Percentiles rank a stretch among this genome's conserved stretches.
Evolutionary conservation across 2,888 invertebrate species (phyloP).

Genomic region (Cremastinae sp.): DNA sequence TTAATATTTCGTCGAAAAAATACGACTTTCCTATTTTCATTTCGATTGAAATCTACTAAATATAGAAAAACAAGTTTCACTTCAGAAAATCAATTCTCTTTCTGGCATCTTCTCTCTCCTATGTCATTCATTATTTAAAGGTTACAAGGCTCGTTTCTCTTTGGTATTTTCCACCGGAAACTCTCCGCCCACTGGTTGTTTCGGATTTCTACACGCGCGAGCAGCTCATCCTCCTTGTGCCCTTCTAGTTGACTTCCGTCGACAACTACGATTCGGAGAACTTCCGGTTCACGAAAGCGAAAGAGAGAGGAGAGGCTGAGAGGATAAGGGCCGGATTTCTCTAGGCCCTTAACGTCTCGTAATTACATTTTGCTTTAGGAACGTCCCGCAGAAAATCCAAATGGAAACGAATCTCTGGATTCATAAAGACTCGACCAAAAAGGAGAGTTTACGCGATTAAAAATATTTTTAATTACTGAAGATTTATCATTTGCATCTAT

Average conservation of each 20-base stretch:
- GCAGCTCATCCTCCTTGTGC: slow-evolving; percentile 24
- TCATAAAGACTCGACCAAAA: slow-evolving; percentile 17
- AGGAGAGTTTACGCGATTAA: slow-evolving; percentile 5
- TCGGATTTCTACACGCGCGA: background rate
- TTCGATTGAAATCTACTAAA: too few relatives aligned
- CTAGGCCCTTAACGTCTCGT: slow-evolving; percentile 66
- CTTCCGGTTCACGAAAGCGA: slow-evolving; percentile 29
- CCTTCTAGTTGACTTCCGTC: slow-evolving; percentile 36
- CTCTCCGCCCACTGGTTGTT: slow-evolving; percentile 35
- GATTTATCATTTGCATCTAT: background rate
- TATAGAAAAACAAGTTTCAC: too few relatives aligned
- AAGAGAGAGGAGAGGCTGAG: slow-evolving; percentile 3
- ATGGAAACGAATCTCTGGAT: slow-evolving; percentile 2
- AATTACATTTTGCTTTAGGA: slow-evolving; percentile 66
- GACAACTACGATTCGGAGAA: slow-evolving; percentile 23
- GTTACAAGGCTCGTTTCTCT: slow-evolving; percentile 34
- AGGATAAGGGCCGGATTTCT: slow-evolving; percentile 43
- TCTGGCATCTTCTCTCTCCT: slow-evolving; percentile 2
- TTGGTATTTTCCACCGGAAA: slow-evolving; percentile 25
- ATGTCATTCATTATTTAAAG: slow-evolving; percentile 29
- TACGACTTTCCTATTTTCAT: too few relatives aligned
- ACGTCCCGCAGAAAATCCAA: too few relatives aligned
- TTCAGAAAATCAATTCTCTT: background rate
- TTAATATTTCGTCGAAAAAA: too few relatives aligned
- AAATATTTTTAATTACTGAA: background rate